A percentile compares a stretch with the other conserved stretches of the same genome.
Evolutionary conservation across 2,113 vertebrate species (phyloP).

Genomic region (Melanerpes aurifrons): DNA sequence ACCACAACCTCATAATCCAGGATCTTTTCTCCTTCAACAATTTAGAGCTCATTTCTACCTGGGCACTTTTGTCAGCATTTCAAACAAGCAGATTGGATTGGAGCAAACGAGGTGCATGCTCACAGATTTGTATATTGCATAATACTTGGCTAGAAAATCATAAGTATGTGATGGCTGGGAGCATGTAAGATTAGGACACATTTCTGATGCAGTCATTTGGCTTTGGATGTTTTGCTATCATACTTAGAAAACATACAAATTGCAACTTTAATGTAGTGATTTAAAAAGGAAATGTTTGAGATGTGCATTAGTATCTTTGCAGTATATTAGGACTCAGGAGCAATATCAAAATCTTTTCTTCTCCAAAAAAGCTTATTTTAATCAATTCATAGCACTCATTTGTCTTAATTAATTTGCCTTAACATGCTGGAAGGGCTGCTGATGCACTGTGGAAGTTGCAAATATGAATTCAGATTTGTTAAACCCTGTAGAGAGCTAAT

Average conservation of each 20-base stretch:
- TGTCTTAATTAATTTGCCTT: constrained; percentile 56
- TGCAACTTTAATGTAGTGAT: neutral
- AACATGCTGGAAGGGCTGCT: constrained; percentile 25
- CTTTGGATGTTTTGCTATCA: neutral
- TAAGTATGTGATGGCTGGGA: neutral
- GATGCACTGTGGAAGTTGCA: constrained; percentile 38
- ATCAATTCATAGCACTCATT: neutral
- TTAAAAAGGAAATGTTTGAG: neutral
- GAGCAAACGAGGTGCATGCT: neutral
- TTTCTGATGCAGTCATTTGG: neutral
- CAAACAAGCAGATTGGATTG: neutral
- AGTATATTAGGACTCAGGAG: neutral
- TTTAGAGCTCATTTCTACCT: neutral
- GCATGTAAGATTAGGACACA: neutral
- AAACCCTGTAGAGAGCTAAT: constrained; percentile 69
- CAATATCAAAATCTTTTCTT: neutral
- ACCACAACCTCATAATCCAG: neutral
- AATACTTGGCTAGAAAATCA: neutral
- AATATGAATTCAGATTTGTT: constrained; percentile 57
- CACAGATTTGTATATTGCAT: neutral
- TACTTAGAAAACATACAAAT: too few species aligned
- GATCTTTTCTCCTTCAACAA: neutral
- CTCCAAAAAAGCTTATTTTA: neutral
- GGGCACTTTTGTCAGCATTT: neutral
- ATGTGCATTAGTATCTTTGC: neutral